A percentile compares a stretch with the other conserved stretches of the same genome.
These are phyloP conservation scores for Corythornis cristatus DNA, from an alignment of 2,113 vertebrate species.

Conservation along the genomic window DNA sequence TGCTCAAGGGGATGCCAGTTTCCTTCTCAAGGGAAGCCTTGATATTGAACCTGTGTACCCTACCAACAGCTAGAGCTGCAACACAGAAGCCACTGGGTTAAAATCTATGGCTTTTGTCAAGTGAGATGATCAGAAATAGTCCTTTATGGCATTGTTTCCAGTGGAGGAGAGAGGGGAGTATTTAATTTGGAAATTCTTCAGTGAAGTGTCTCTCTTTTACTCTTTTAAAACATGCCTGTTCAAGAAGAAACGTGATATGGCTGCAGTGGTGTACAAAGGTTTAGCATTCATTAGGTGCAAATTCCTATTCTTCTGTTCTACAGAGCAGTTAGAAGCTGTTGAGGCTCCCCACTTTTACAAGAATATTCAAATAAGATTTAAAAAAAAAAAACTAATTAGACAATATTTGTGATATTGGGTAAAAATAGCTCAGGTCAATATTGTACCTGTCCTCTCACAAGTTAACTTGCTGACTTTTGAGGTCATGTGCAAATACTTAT, in stretches of 20 bases:
- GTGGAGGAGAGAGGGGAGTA: not conserved
- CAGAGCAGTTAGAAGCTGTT: not conserved
- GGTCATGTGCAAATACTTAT: not conserved
- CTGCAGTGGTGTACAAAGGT: not conserved
- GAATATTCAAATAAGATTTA: not conserved
- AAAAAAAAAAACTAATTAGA: not conserved
- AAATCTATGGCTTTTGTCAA: not conserved
- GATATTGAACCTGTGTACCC: not conserved
- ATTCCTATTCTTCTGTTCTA: not conserved
- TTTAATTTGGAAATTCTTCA: constrained; percentile 29
- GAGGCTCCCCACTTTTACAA: not conserved
- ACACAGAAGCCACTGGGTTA: not conserved
- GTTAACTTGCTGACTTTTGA: not conserved
- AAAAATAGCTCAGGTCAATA: not conserved
- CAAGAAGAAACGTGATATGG: not conserved
- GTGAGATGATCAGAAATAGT: not conserved
- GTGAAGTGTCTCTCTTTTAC: not conserved
- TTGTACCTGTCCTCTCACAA: not conserved
- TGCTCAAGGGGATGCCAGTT: constrained; percentile 6
- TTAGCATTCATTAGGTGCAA: not conserved
- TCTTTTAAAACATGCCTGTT: not conserved
- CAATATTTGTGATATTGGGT: not conserved
- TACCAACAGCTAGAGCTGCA: not conserved
- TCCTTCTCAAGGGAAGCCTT: constrained; percentile 27
- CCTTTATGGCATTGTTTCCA: constrained; percentile 19